Evolutionary conservation across 2,797 vertebrate species (phyloP), one percentile per base, ranked within the genome.

Genomic region (Poecilia gillii): DNA sequence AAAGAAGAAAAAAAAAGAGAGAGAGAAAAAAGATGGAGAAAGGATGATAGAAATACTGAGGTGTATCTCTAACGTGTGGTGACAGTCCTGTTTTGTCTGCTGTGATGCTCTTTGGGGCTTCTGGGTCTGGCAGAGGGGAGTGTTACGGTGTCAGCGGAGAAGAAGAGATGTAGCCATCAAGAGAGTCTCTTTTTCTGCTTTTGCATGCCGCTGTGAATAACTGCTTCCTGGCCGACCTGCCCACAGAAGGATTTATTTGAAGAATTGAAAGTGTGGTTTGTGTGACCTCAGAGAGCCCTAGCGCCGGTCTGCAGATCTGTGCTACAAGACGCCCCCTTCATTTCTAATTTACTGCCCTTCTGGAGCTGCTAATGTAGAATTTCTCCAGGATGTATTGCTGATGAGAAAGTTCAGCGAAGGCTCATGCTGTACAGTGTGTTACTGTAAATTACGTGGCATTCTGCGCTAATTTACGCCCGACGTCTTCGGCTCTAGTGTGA

Each of bases 81-180:
- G 91, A 92, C 92, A 89, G 86, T 88, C 85, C 82, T 88, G 87
- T 90, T 92, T 91, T 88, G 85, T 92, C 76, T 86, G 79, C 74
- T 72, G 9, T 31, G 31, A 84, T 85, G 84, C 85, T 88, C 87
- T 89, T 89, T 72, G 79, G 91, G 88, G 85, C 85, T 91, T 91
- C 55, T 64, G 88, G 84, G 91, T 85, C 51, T 1, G 36, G 86
- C 82, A 55, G 80, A 78, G 71, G 81, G 83, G 80, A 85, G 83
- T 76, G 86, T 81, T 90, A 76, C 80, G 75, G 85, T 92, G 86
- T 90, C 87, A 86, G 68, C 57, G 84, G 84, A 83, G 85, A 74
- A 87, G 84, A 57, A 83, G 81, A 82, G 80, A 90, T 92, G 90
- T 77, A 91, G 87, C 85, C 88, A 78, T 88, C 85, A 87, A 79